These are phyloP conservation scores for Tylochromis polylepis DNA, from an alignment of 2,113 vertebrate species.

Conservation along the genomic window DNA sequence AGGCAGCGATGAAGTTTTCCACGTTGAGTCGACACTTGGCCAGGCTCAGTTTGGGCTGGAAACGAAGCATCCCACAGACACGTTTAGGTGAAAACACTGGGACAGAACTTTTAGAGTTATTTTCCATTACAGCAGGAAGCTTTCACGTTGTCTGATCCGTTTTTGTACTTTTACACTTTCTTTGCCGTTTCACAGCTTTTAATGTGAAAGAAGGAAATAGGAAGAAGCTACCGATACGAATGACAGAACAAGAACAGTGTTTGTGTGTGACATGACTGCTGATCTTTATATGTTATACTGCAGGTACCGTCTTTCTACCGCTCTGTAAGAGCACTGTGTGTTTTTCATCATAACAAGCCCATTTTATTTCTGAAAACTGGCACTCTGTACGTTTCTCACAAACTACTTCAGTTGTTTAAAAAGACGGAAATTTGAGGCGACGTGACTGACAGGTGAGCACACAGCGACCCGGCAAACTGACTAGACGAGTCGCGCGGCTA, in stretches of 20 bases:
- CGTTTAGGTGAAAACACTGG: not conserved
- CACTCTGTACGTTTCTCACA: not conserved
- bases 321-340: not conserved
- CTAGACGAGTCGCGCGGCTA: not conserved
- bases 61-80: not conserved
- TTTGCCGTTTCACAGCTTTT: not conserved
- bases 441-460: not conserved
- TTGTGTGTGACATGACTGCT: not conserved
- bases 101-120: not conserved
- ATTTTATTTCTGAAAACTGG: not conserved
- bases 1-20: conserved; percentile 84
- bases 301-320: fast-evolving
- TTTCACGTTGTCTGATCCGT: not conserved
- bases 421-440: not conserved
- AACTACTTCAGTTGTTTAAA: not conserved
- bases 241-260: fast-evolving
- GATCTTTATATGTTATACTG: no score
- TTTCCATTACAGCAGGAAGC: not conserved
- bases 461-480: not conserved
- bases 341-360: fast-evolving
- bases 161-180: not conserved
- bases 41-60: conserved; percentile 83
- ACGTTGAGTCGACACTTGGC: conserved; percentile 84
- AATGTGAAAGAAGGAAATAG: not conserved
- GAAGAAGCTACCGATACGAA: not conserved